A percentile compares a stretch with the other conserved stretches of the same genome.
Conservation (phyloP, 2,797 vertebrate genomes). For the Hozukius guyotensis region DNA sequence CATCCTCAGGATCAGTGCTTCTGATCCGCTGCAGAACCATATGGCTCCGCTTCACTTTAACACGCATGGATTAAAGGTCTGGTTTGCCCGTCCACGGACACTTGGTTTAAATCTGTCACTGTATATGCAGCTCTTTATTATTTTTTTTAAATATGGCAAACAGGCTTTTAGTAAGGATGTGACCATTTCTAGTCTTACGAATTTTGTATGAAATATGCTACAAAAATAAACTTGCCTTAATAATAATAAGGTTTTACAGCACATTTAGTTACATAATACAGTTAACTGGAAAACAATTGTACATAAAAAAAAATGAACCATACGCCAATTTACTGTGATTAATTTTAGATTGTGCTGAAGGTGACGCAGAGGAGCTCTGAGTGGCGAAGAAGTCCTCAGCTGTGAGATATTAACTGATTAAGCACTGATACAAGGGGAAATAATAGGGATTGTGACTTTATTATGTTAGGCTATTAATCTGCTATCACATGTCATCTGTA, state of each 20-base stretch:
- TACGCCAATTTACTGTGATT: conserved; percentile 31
- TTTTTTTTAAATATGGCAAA: background rate
- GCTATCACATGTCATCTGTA: conserved; percentile 69
- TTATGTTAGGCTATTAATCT: conserved; percentile 72
- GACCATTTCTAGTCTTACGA: background rate
- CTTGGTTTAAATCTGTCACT: conserved; percentile 22
- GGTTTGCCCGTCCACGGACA: background rate
- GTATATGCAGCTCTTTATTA: background rate
- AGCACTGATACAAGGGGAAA: conserved; percentile 47
- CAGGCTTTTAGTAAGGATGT: background rate
- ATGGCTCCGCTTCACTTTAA: conserved; percentile 62
- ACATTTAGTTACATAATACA: background rate
- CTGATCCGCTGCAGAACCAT: conserved; percentile 67
- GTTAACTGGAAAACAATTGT: conserved; percentile 4
- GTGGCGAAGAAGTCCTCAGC: conserved; percentile 15
- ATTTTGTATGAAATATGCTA: background rate
- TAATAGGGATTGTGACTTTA: conserved; percentile 63
- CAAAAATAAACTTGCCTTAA: no score
- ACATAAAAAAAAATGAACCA: background rate
- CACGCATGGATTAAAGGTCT: conserved; percentile 62
- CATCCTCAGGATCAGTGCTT: conserved; percentile 67
- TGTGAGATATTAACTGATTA: conserved; percentile 57
- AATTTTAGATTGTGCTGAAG: conserved; percentile 27
- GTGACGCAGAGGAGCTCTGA: conserved; percentile 20
- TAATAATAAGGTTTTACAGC: background rate